These are phyloP conservation scores for Anolis carolinensis DNA, from an alignment of 2,113 vertebrate genomes.

Conservation along the genomic window DNA sequence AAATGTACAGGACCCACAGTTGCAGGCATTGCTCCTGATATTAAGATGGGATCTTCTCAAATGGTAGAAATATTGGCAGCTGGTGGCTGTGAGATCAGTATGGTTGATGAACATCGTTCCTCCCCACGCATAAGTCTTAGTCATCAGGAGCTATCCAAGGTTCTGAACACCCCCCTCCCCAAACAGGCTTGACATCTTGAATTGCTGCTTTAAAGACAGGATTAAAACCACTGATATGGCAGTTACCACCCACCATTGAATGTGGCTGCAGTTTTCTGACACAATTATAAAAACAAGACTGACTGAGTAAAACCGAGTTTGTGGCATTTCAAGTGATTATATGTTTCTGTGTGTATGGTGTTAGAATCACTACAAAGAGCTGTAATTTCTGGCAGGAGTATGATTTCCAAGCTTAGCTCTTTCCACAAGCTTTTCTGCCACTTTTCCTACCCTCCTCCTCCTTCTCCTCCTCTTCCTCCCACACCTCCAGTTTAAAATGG, in stretches of 20 bases:
- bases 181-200: too few relatives aligned
- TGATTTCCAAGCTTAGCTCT: conserved; percentile 14
- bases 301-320: conserved; percentile 38
- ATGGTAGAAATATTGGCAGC: background rate
- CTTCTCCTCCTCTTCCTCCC: background rate
- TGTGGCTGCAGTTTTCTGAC: conserved; percentile 47
- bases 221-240: too few relatives aligned
- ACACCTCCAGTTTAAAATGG: conserved; percentile 45
- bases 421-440: conserved; percentile 14
- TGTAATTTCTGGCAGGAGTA: conserved; percentile 24
- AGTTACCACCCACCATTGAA: too few relatives aligned
- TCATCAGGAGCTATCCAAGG: too few relatives aligned
- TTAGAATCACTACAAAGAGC: conserved; percentile 32
- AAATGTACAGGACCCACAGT: conserved; percentile 15
- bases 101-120: too few relatives aligned
- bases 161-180: too few relatives aligned
- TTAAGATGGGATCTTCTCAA: conserved; percentile 64
- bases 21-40: conserved; percentile 44
- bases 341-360: background rate
- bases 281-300: conserved; percentile 32
- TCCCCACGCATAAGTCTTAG: too few relatives aligned
- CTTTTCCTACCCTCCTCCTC: background rate
- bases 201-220: too few relatives aligned
- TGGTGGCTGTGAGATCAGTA: too few relatives aligned
- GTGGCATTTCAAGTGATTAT: conserved; percentile 21